Base-by-base conservation (phyloP, 1,140 invertebrate species). In the Tyrophagus putrescentiae region DNA sequence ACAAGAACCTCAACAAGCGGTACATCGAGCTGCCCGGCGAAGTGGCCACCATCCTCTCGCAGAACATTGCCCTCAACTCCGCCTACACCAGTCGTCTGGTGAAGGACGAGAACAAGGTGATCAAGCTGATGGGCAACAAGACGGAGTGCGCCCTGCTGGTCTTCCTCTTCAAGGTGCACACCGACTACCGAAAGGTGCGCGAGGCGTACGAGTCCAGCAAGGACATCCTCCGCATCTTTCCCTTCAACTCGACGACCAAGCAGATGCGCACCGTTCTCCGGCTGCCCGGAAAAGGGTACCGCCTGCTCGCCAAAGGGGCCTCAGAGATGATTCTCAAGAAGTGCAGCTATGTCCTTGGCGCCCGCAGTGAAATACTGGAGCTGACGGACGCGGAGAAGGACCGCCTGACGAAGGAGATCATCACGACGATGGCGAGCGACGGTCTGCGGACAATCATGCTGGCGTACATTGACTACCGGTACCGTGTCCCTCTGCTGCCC, bases 391-490 rank as follows among this genome's bases (percentile, higher is more conserved):
- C 89, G 66, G 92, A 95, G 82, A 87, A 91, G 70, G 91, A 98
- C 64, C 77, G 86, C 62, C 76, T 98, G 57, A 84, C 98, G 60
- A 80, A 84, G 64, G 87, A 92, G 73, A 90, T 98, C 16, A 98
- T 98, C 70, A 94, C 98, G 72, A 93, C 94, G 33, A 98, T 99
- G 95, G 96, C 96, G 61, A 88, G 97, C 97, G 94, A 98, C 75
- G 95, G 94, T 29, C 78, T 98, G 21, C 77, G 95, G 64, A 98
- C 95, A 60, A 98, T 98, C 70, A 92, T 89, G 62, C 78, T 95
- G 56, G 91, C 90, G 39, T 95, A 86, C 73, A 72, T 76, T 67
- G 91, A 96, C 73, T 95, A 94, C 73, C 86, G 93, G 60, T 54
- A 33, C 36, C n/a, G 6, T 74, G 87, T 94, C 61, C 85, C 85